A percentile compares a stretch with the other conserved stretches of the same genome.
Conservation (phyloP, 1,140 invertebrate species). For the Metaphire vulgaris region DNA sequence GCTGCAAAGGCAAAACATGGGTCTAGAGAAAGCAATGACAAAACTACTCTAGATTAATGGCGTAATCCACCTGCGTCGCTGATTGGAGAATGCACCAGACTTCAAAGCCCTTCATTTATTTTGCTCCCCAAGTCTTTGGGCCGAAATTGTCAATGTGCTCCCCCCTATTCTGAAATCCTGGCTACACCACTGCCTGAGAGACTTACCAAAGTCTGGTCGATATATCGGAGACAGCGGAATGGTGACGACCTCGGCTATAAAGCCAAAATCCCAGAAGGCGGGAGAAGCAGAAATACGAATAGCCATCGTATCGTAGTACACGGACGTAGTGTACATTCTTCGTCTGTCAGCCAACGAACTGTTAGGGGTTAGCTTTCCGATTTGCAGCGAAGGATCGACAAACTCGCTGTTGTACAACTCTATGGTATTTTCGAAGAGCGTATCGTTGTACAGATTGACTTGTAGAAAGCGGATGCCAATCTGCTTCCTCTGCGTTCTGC, state of each 20-base stretch:
- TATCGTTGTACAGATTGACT: constrained; percentile 88
- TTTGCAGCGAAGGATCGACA: constrained; percentile 60
- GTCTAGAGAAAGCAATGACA: too few species aligned
- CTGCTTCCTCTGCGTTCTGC: constrained; percentile 32
- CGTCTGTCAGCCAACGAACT: constrained; percentile 27
- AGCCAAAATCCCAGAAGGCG: constrained; percentile 84
- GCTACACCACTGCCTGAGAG: too few species aligned
- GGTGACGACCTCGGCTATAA: constrained; percentile 95
- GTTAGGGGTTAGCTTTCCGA: constrained; percentile 36
- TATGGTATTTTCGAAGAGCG: constrained; percentile 73
- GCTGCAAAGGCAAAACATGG: too few species aligned
- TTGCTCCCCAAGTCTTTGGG: too few species aligned
- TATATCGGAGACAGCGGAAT: constrained; percentile 59
- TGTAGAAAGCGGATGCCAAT: constrained; percentile 64
- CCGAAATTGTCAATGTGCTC: too few species aligned
- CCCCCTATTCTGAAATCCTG: too few species aligned
- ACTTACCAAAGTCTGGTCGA: constrained; percentile 39
- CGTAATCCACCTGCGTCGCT: too few species aligned
- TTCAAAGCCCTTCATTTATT: too few species aligned
- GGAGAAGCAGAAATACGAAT: constrained; percentile 89
- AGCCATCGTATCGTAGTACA: constrained; percentile 62
- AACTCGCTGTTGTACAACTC: constrained; percentile 85
- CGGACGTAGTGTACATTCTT: not conserved
- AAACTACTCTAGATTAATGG: too few species aligned
- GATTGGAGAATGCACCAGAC: too few species aligned